Evolutionary conservation across 2,888 invertebrate genomes (phyloP).

Genomic region (Heliconius ethilla): DNA sequence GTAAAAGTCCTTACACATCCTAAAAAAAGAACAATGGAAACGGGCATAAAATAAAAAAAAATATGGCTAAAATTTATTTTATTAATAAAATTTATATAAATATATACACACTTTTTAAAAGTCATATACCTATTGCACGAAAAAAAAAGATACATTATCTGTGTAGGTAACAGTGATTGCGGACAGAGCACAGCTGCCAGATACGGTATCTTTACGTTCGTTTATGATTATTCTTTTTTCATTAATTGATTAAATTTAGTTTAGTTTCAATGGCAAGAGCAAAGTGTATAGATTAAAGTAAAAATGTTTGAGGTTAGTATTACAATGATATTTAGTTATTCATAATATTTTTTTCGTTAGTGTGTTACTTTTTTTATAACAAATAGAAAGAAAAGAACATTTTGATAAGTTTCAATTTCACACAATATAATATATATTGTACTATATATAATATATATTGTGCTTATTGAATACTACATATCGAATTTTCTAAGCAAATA

Average conservation of each 20-base stretch:
- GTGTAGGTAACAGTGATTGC: slow-evolving; percentile 10
- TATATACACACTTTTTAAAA: neutral
- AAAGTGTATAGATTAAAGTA: neutral
- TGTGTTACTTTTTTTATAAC: neutral
- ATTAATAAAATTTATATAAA: neutral
- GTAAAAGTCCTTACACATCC: neutral
- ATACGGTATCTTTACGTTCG: neutral
- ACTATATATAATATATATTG: too few relatives aligned
- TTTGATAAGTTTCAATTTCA: too few relatives aligned
- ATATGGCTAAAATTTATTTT: neutral
- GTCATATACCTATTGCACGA: neutral
- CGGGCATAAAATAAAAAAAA: neutral
- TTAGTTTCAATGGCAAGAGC: slow-evolving; percentile 17
- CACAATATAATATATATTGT: too few relatives aligned
- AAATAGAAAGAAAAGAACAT: neutral
- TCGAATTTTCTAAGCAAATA: neutral
- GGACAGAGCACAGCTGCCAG: neutral
- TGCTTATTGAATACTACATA: neutral
- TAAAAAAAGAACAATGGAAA: neutral
- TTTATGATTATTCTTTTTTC: neutral
- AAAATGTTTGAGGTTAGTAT: slow-evolving; percentile 23
- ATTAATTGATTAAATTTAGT: slow-evolving; percentile 4
- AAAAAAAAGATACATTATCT: neutral
- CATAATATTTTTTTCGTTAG: too few relatives aligned
- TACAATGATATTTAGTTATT: neutral